A percentile compares a stretch with the other conserved stretches of the same genome.
phyloP scores from a whole-genome alignment of 1,140 invertebrate species.

The Drosophila ambigua region DNA sequence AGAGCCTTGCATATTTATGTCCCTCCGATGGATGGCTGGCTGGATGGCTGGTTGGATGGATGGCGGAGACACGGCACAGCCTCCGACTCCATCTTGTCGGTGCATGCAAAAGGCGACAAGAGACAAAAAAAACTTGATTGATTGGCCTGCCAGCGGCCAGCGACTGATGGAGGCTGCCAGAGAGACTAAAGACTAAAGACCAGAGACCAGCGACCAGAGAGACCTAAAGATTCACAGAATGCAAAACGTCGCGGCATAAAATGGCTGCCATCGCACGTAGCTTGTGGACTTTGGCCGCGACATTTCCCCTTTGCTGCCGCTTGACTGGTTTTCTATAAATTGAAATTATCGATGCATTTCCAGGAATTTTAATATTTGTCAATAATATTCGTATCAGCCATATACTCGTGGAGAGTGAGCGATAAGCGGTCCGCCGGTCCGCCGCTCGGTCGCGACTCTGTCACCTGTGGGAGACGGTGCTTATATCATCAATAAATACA shows the following conservation, averaged over 20 bases:
- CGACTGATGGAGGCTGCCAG: background rate
- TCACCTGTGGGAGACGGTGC: constrained; percentile 42
- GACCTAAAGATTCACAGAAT: no score
- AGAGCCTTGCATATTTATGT: constrained; percentile 52
- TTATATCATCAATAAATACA: constrained; percentile 51
- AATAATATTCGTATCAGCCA: constrained; percentile 36
- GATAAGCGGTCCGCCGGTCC: constrained; percentile 23
- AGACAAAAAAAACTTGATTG: constrained; percentile 47
- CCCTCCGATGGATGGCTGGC: constrained; percentile 10
- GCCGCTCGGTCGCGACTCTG: constrained; percentile 2
- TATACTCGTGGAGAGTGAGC: constrained; percentile 8
- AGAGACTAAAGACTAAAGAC: background rate
- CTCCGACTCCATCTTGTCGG: constrained; percentile 37
- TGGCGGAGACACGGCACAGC: background rate
- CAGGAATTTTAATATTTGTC: constrained; percentile 50
- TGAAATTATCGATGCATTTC: constrained; percentile 26
- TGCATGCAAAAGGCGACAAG: constrained; percentile 44
- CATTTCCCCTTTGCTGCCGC: no score
- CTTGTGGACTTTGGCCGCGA: no score
- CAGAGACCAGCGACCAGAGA: no score
- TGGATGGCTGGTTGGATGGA: constrained; percentile 4
- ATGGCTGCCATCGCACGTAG: no score
- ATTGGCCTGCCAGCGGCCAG: constrained; percentile 37
- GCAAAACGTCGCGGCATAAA: no score
- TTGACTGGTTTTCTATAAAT: no score